Conservation (phyloP, 2,797 vertebrate genomes). For the Hemitrygon akajei region DNA sequence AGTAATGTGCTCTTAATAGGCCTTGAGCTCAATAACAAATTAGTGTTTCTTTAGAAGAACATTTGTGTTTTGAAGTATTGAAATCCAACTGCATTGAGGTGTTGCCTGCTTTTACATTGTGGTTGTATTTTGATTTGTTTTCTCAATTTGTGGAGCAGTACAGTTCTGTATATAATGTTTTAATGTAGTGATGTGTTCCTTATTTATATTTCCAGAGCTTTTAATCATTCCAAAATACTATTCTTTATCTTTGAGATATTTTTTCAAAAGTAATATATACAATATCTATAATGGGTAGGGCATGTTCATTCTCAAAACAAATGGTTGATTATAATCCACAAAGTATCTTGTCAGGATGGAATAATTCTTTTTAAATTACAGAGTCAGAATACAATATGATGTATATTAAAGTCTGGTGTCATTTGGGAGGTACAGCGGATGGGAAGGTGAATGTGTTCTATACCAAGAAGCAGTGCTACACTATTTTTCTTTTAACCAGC, state of each 20-base stretch:
- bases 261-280: constrained; percentile 14
- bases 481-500: constrained; percentile 1
- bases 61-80: not conserved
- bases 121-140: constrained; percentile 20
- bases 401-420: not conserved
- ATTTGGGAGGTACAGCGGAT: not conserved
- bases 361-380: not conserved
- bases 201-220: constrained; percentile 23
- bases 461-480: not conserved
- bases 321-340: not conserved
- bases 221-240: constrained; percentile 16
- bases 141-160: not conserved
- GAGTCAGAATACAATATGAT: constrained; percentile 24
- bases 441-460: not conserved
- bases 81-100: not conserved
- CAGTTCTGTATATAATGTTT: constrained; percentile 10
- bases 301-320: constrained; percentile 19
- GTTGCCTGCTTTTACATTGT: not conserved
- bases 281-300: constrained; percentile 26
- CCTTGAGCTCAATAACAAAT: not conserved
- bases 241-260: not conserved
- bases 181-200: not conserved
- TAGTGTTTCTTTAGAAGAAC: not conserved
- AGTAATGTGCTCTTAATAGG: not conserved
- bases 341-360: not conserved